phyloP scores from a whole-genome alignment of 2,797 vertebrate genomes.

The Sorex maritimensis region DNA sequence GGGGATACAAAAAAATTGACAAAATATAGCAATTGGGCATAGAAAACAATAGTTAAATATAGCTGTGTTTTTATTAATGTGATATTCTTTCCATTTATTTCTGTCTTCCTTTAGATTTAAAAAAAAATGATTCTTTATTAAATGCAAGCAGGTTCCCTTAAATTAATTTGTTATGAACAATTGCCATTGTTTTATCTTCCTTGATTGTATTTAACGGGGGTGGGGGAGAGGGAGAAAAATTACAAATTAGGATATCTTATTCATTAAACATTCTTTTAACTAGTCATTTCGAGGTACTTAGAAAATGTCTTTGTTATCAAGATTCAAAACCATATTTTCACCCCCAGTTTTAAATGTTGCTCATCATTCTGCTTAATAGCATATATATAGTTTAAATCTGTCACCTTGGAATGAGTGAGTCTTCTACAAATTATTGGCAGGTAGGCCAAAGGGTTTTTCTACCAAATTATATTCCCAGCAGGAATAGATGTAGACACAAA shows the following conservation, averaged over 20 bases:
- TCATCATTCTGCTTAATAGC: slow-evolving; percentile 53
- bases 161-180: slow-evolving; percentile 63
- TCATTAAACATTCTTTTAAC: slow-evolving; percentile 64
- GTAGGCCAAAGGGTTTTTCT: slow-evolving; percentile 64
- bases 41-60: neutral
- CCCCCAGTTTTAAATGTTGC: slow-evolving; percentile 29
- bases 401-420: slow-evolving; percentile 27
- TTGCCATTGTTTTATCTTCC: slow-evolving; percentile 50
- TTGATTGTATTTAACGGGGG: slow-evolving; percentile 47
- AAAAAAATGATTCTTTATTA: slow-evolving; percentile 56
- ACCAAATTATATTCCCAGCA: slow-evolving; percentile 74
- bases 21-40: neutral
- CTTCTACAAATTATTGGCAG: slow-evolving; percentile 44
- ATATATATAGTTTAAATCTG: slow-evolving; percentile 28
- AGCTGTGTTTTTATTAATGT: slow-evolving; percentile 54
- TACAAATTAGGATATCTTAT: slow-evolving; percentile 61
- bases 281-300: slow-evolving; percentile 73
- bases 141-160: slow-evolving; percentile 42
- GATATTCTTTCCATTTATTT: slow-evolving; percentile 65
- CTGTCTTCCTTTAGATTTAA: slow-evolving; percentile 66
- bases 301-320: slow-evolving; percentile 44
- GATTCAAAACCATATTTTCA: slow-evolving; percentile 17
- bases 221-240: slow-evolving; percentile 25
- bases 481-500: slow-evolving; percentile 66
- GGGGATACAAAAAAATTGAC: neutral